Conservation (phyloP, 1,140 invertebrate genomes). For the Oreohelix idahoensis region DNA sequence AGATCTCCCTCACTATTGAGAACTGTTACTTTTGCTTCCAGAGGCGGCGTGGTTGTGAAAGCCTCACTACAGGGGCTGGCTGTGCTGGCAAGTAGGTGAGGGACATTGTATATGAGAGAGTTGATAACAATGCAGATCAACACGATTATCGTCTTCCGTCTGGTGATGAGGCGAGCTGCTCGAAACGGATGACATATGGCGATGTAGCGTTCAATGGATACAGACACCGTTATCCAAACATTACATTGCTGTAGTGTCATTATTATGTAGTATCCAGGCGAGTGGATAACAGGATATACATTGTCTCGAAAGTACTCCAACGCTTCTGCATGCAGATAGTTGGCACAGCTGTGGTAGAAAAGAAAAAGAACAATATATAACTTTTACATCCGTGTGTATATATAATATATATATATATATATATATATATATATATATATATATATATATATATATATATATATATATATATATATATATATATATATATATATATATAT, state of each 20-base stretch:
- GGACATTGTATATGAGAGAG: conserved; percentile 68
- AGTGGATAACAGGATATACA: conserved; percentile 65
- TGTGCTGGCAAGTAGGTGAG: conserved; percentile 61
- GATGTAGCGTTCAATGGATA: conserved; percentile 69
- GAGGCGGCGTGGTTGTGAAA: background rate
- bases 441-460: too few species aligned
- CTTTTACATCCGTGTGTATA: too few species aligned
- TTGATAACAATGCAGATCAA: conserved; percentile 53
- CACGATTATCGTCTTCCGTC: conserved; percentile 56
- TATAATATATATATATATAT: too few species aligned
- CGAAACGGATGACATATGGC: conserved; percentile 69
- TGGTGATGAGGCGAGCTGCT: conserved; percentile 59
- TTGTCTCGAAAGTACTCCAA: conserved; percentile 68
- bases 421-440: too few species aligned
- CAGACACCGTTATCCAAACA: conserved; percentile 70
- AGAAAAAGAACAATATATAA: background rate
- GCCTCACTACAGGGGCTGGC: conserved; percentile 42
- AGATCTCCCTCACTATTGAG: background rate
- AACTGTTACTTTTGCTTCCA: background rate
- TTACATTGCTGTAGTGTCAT: conserved; percentile 70
- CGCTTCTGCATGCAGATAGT: conserved; percentile 42
- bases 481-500: too few species aligned
- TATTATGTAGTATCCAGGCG: conserved; percentile 59
- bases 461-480: too few species aligned
- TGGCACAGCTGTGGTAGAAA: conserved; percentile 37